Conservation (phyloP, 2,888 invertebrate genomes). For the Ctena decussata region DNA sequence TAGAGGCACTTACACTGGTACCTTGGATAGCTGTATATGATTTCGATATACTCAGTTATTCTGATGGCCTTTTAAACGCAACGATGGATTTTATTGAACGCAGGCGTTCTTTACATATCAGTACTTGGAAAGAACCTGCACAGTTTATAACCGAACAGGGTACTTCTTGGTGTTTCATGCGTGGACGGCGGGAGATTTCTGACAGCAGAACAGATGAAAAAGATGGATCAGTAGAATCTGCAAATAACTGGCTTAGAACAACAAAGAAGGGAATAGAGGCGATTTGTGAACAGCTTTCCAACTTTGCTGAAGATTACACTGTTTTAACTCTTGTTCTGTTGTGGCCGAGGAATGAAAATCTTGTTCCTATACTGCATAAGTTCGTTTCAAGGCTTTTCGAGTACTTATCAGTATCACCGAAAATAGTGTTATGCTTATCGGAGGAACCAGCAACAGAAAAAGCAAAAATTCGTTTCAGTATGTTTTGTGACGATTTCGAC, state of each 20-base stretch:
- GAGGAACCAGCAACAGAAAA: not conserved
- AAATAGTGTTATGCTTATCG: not conserved
- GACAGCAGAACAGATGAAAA: constrained; percentile 38
- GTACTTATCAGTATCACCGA: not conserved
- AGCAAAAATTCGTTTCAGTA: not conserved
- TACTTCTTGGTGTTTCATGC: constrained; percentile 61
- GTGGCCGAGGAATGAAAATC: constrained; percentile 42
- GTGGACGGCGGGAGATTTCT: constrained; percentile 59
- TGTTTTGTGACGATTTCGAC: not conserved
- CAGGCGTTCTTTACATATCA: constrained; percentile 44
- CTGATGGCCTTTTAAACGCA: constrained; percentile 55
- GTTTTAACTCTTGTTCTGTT: constrained; percentile 48
- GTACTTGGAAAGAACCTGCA: constrained; percentile 47
- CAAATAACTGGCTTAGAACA: constrained; percentile 20
- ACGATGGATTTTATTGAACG: constrained; percentile 41
- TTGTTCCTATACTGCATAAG: not conserved
- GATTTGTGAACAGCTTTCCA: constrained; percentile 37
- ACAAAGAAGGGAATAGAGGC: constrained; percentile 26
- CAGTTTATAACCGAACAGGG: constrained; percentile 36
- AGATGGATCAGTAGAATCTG: constrained; percentile 4
- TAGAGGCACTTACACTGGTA: constrained; percentile 50
- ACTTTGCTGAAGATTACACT: constrained; percentile 60
- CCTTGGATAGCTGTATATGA: constrained; percentile 72
- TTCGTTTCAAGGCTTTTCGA: not conserved
- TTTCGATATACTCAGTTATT: constrained; percentile 57